Evolutionary conservation across 2,797 vertebrate species (phyloP).

Genomic region (Artibeus jamaicensis): DNA sequence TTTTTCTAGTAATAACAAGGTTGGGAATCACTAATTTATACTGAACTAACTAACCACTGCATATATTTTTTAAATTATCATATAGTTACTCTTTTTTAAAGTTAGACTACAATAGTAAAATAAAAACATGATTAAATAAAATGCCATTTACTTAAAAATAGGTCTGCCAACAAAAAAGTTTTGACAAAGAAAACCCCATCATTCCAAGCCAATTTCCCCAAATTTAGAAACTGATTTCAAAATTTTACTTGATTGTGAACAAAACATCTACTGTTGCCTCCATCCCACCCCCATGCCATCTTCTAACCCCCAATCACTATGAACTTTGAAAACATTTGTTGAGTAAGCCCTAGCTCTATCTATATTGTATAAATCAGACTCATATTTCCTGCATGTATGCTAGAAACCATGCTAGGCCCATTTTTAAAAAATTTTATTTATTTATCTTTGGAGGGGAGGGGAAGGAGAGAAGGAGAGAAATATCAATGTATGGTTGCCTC

Average conservation of each 20-base stretch:
- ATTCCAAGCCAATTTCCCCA: neutral
- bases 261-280: neutral
- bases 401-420: neutral
- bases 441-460: no score
- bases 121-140: conserved; percentile 1
- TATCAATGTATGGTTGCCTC: no score
- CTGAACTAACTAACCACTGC: neutral
- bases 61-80: neutral
- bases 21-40: neutral
- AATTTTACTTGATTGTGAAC: neutral
- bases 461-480: no score
- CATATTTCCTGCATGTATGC: neutral
- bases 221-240: neutral
- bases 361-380: neutral
- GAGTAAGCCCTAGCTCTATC: neutral
- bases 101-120: neutral
- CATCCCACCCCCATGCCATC: neutral
- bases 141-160: neutral
- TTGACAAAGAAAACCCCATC: neutral
- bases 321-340: neutral
- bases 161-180: neutral
- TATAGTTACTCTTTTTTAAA: neutral
- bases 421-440: no score
- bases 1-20: neutral
- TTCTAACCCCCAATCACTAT: neutral